These are phyloP conservation scores for Drosophila pegasa DNA, from an alignment of 2,888 invertebrate species.

Conservation along the genomic window DNA sequence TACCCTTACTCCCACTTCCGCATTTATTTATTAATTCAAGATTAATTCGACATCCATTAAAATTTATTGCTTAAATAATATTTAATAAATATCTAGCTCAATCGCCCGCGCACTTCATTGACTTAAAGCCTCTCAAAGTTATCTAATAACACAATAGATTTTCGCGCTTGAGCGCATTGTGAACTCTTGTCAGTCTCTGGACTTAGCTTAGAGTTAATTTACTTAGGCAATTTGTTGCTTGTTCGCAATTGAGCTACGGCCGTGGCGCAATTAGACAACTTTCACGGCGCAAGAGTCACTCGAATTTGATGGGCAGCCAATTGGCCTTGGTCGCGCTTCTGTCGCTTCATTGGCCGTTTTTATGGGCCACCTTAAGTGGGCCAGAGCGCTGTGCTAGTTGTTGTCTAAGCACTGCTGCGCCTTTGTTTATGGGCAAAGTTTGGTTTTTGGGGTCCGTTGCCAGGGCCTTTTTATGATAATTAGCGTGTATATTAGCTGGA, in stretches of 20 bases:
- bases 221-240: constrained; percentile 1
- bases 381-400: constrained; percentile 28
- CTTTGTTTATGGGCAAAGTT: constrained; percentile 62
- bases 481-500: constrained; percentile 56
- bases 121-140: neutral
- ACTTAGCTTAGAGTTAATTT: constrained; percentile 1
- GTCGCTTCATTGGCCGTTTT: constrained; percentile 39
- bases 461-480: constrained; percentile 56
- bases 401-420: constrained; percentile 26
- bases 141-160: constrained; percentile 1
- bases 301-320: constrained; percentile 63
- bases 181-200: neutral
- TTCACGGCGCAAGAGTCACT: constrained; percentile 57
- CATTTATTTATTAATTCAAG: no score
- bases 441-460: constrained; percentile 23
- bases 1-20: no score
- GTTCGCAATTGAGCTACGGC: neutral
- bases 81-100: neutral
- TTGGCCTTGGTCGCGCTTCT: constrained; percentile 44
- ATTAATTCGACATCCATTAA: no score
- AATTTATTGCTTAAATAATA: no score
- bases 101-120: neutral
- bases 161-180: constrained; percentile 5
- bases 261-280: constrained; percentile 44
- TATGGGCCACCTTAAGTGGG: constrained; percentile 37